These are phyloP conservation scores for Chironomus striatipennis DNA, from an alignment of 1,140 invertebrate genomes.

Conservation along the genomic window DNA sequence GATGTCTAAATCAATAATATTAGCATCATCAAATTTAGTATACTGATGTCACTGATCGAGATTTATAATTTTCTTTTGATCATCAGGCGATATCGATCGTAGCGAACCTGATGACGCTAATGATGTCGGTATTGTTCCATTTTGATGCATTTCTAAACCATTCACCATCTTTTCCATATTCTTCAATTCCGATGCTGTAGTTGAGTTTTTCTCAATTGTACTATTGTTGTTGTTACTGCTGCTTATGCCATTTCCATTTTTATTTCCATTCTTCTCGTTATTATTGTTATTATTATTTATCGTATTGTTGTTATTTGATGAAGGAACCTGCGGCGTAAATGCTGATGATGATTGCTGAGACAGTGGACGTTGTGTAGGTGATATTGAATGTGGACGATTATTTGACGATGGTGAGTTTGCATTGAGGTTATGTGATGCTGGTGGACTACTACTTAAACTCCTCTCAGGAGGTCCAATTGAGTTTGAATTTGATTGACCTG, in stretches of 20 bases:
- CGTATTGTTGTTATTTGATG: constrained; percentile 25
- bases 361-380: constrained; percentile 43
- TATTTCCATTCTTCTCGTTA: constrained; percentile 27
- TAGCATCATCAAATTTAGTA: background rate
- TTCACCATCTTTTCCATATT: constrained; percentile 97
- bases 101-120: constrained; percentile 7
- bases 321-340: constrained; percentile 32
- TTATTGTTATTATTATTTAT: constrained; percentile 30
- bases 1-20: background rate
- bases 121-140: constrained; percentile 25
- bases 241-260: constrained; percentile 30
- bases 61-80: background rate
- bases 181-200: constrained; percentile 67
- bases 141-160: constrained; percentile 64
- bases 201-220: constrained; percentile 37
- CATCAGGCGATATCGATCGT: constrained; percentile 14
- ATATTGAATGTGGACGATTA: constrained; percentile 42
- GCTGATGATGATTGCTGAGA: constrained; percentile 33
- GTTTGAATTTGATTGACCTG: constrained; percentile 44
- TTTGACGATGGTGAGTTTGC: constrained; percentile 48
- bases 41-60: constrained; percentile 7
- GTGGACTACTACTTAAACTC: constrained; percentile 59
- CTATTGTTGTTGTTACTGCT: constrained; percentile 28
- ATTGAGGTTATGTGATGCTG: constrained; percentile 43
- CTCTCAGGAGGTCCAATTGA: constrained; percentile 43